Conservation (phyloP, 2,888 invertebrate genomes). For the Brachypalpus laphriformis region DNA sequence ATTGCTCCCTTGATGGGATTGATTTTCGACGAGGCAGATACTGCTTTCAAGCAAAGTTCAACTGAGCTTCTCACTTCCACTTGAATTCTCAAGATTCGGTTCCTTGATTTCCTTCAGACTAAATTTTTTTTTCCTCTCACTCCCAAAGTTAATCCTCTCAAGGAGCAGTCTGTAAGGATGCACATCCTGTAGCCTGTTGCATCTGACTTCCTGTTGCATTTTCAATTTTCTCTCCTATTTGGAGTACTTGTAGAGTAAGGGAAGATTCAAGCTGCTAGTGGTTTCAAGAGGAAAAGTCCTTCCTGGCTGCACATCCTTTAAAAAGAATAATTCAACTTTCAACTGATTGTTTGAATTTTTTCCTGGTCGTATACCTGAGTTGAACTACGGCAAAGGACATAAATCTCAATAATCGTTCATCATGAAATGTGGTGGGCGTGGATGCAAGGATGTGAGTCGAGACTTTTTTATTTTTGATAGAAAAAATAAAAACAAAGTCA, state of each 20-base stretch:
- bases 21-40: constrained; percentile 57
- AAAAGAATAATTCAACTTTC: constrained; percentile 10
- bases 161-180: constrained; percentile 12
- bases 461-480: constrained; percentile 2
- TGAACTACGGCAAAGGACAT: constrained; percentile 76
- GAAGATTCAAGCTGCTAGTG: constrained; percentile 1
- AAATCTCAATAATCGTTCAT: constrained; percentile 82
- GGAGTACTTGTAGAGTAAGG: background rate
- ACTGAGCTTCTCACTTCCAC: constrained; percentile 73
- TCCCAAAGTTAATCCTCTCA: constrained; percentile 54
- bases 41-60: constrained; percentile 58
- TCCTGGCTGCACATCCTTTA: background rate
- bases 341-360: constrained; percentile 49
- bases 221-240: constrained; percentile 51
- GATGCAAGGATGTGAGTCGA: background rate
- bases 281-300: constrained; percentile 1
- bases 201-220: constrained; percentile 53
- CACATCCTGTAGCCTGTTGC: constrained; percentile 52
- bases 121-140: background rate
- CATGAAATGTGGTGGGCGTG: constrained; percentile 75
- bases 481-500: constrained; percentile 29
- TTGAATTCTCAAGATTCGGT: constrained; percentile 72
- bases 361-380: constrained; percentile 26
- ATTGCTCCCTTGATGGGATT: constrained; percentile 74
- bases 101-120: constrained; percentile 67